Base-by-base conservation (phyloP, 2,888 invertebrate species). In the Acanthosepion esculentum region DNA sequence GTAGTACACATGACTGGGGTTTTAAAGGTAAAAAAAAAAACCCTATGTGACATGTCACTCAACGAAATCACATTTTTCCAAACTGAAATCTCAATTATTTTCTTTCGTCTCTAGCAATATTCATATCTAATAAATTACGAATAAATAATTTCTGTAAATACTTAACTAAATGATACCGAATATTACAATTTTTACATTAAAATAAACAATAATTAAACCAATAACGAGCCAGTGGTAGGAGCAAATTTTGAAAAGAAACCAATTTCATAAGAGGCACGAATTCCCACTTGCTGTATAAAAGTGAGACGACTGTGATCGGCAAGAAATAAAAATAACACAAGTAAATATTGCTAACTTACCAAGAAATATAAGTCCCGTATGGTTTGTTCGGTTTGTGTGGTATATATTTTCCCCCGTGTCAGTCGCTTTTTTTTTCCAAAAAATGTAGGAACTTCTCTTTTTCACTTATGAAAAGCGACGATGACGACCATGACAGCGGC, bases 401-500 rank as follows among this genome's bases (percentile, higher is more conserved):
- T 78, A 78, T 78, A 78, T 78, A 78, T 78, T 59, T 59, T 59
- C 33, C 78, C 78, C 78, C 78, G 78, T 78, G 78, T 33, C 78
- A 78, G 78, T 78, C 78, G 78, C 78, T 78, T n/a, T 33, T 33
- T 78, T 78, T 78, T 78, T 78, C 7, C 64, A 33, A n/a, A 78
- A 78, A n/a, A 78, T 78, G 33, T 78, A 78, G 78, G 78, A 78
- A 78, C n/a, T 78, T 78, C n/a, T 78, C n/a, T 78, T 18, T 59
- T 78, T 78, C n/a, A n/a, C 20, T 78, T 78, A 78, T 15, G 78
- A n/a, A 78, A 78, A 78, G 78, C 78, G 78, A 78, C 78, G 78
- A 78, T 78, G 78, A 78, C 78, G n/a, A n/a, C 78, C 78, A 78
- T 78, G 78, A 78, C 78, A 78, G 78, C 78, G 78, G 78, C 78